A percentile compares a stretch with the other conserved stretches of the same genome.
Evolutionary conservation across 1,140 invertebrate genomes (phyloP).

Genomic region (Triops cancriformis): DNA sequence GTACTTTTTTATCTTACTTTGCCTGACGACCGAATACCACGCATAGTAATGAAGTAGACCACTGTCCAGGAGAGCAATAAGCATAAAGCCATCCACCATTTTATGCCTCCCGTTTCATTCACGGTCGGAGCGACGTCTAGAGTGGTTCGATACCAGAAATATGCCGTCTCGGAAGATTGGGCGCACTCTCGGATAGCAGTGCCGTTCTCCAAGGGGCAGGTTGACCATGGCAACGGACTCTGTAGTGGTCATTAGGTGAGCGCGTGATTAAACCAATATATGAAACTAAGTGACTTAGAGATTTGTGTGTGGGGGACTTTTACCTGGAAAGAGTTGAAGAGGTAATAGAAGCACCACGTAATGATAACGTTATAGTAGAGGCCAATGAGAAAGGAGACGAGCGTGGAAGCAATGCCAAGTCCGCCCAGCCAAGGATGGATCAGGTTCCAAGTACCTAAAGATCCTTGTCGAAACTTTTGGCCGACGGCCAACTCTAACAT

Average conservation of each 20-base stretch:
- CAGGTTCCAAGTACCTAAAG: conserved; percentile 86
- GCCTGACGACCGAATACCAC: conserved; percentile 94
- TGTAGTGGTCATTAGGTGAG: conserved; percentile 35
- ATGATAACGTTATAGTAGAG: conserved; percentile 98
- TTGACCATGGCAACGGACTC: conserved; percentile 71
- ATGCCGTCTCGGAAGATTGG: conserved; percentile 72
- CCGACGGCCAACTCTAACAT: conserved; percentile 89
- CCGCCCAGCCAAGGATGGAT: conserved; percentile 86
- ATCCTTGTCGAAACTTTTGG: conserved; percentile 77
- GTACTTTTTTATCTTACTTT: conserved; percentile 56
- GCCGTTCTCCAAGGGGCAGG: conserved; percentile 61
- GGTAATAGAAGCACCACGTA: conserved; percentile 95
- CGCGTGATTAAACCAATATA: not conserved
- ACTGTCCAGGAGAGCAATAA: conserved; percentile 86
- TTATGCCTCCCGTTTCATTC: conserved; percentile 67
- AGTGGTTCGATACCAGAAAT: conserved; percentile 81
- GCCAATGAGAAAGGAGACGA: conserved; percentile 60
- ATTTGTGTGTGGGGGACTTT: conserved; percentile 35
- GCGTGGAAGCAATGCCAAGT: conserved; percentile 65
- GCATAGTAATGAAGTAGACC: conserved; percentile 95
- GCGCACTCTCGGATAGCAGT: conserved; percentile 65
- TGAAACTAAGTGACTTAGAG: not conserved
- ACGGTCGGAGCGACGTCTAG: conserved; percentile 74
- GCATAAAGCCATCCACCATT: conserved; percentile 91
- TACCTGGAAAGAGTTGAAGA: conserved; percentile 80